Percentiles rank a stretch among this genome's conserved stretches.
These are phyloP conservation scores for Anthopleura xanthogrammica DNA, from an alignment of 92 coral and sea anemone genomes.

Conservation along the genomic window DNA sequence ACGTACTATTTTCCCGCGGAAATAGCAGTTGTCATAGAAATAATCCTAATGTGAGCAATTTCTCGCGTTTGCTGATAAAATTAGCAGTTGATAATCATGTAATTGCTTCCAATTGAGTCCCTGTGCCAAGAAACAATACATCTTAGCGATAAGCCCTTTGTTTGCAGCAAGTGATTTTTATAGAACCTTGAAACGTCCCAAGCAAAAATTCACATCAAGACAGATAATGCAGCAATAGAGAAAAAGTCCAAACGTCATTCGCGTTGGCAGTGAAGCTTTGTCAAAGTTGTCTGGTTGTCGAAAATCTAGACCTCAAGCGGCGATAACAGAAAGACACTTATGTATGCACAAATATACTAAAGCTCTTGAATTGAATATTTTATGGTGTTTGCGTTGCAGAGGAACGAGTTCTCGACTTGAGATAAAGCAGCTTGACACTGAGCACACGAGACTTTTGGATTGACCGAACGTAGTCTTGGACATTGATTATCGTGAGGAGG, in stretches of 20 bases:
- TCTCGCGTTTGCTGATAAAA: slow-evolving; percentile 1
- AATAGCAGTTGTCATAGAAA: background rate
- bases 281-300: background rate
- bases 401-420: background rate
- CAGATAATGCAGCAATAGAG: background rate
- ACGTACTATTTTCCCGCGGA: slow-evolving; percentile 3
- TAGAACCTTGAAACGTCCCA: background rate
- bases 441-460: background rate
- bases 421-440: background rate
- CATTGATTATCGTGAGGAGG: background rate
- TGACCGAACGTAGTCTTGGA: background rate
- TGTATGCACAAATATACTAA: slow-evolving; percentile 5
- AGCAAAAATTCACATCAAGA: background rate
- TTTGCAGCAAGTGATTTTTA: background rate
- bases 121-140: background rate
- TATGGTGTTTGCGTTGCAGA: background rate
- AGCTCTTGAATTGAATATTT: slow-evolving; percentile 13
- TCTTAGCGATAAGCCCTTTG: background rate
- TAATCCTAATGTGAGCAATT: background rate
- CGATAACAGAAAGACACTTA: background rate
- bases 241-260: background rate
- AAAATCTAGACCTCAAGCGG: background rate
- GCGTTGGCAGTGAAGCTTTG: background rate
- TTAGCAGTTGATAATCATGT: background rate
- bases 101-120: background rate